Evolutionary conservation across 1,140 invertebrate species (phyloP).

Genomic region (Pseudomyrmex dendroicus): DNA sequence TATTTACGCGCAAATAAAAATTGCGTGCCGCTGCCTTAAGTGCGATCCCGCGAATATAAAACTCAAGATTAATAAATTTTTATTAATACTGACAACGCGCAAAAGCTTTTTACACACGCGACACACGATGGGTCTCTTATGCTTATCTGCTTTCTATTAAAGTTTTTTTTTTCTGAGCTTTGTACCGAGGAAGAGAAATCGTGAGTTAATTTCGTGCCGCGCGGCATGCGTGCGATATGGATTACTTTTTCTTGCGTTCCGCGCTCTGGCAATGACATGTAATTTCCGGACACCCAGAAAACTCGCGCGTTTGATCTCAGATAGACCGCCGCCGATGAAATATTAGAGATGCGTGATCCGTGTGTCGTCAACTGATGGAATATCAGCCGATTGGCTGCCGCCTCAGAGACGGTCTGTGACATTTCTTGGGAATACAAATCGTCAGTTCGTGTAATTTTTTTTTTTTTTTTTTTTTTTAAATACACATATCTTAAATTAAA

Average conservation of each 20-base stretch:
- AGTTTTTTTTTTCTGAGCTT: neutral
- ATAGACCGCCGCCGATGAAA: conserved; percentile 15
- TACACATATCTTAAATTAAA: too few species aligned
- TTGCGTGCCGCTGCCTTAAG: too few species aligned
- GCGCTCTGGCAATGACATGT: conserved; percentile 67
- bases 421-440: neutral
- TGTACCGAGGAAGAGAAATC: conserved; percentile 10
- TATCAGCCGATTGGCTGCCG: conserved; percentile 27
- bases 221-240: neutral
- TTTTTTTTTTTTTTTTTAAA: too few species aligned
- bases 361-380: conserved; percentile 19
- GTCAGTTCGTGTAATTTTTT: too few species aligned
- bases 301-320: conserved; percentile 43
- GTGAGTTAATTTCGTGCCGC: conserved; percentile 52
- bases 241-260: conserved; percentile 48
- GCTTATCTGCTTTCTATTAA: too few species aligned
- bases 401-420: neutral
- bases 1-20: conserved; percentile 33
- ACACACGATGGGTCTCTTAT: too few species aligned
- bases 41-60: too few species aligned
- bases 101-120: neutral
- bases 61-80: conserved; percentile 9
- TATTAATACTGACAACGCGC: neutral
- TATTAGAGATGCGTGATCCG: conserved; percentile 49
- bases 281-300: conserved; percentile 64